A percentile compares a stretch with the other conserved stretches of the same genome.
Evolutionary conservation across 2,888 invertebrate species (phyloP).

Genomic region (Eilema sororculum): DNA sequence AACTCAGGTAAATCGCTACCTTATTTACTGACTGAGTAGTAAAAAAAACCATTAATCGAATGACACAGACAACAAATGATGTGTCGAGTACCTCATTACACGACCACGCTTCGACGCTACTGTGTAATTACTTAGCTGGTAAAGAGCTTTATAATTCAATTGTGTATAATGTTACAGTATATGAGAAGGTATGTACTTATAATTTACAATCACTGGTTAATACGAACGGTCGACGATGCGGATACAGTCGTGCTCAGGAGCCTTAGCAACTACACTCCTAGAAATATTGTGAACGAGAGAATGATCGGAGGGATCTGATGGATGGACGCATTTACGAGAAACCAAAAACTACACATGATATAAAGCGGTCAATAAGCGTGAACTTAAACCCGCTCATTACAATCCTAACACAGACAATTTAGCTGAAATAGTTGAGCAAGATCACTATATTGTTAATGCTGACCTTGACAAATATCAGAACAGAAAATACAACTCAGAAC

Average conservation of each 20-base stretch:
- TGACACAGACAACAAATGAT: conserved; percentile 24
- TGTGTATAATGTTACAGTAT: conserved; percentile 48
- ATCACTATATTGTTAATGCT: too few relatives aligned
- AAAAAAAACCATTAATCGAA: conserved; percentile 21
- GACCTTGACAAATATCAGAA: too few relatives aligned
- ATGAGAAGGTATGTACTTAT: conserved; percentile 16
- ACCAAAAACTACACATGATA: too few relatives aligned
- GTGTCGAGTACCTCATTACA: conserved; percentile 31
- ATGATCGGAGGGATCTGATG: too few relatives aligned
- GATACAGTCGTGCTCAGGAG: conserved; percentile 14
- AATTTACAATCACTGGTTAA: conserved; percentile 33
- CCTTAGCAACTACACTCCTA: not conserved
- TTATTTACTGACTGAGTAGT: not conserved
- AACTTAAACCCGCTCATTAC: too few relatives aligned
- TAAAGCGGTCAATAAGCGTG: too few relatives aligned
- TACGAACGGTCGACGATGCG: conserved; percentile 7
- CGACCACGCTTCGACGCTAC: conserved; percentile 27
- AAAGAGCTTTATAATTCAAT: conserved; percentile 57
- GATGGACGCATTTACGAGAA: too few relatives aligned
- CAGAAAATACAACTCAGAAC: too few relatives aligned
- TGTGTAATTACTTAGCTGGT: conserved; percentile 45
- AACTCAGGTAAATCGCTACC: not conserved
- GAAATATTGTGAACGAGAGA: not conserved
- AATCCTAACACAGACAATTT: too few relatives aligned
- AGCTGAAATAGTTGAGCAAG: too few relatives aligned